phyloP scores from a whole-genome alignment of 2,113 vertebrate species.

The Heterochromis multidens region DNA sequence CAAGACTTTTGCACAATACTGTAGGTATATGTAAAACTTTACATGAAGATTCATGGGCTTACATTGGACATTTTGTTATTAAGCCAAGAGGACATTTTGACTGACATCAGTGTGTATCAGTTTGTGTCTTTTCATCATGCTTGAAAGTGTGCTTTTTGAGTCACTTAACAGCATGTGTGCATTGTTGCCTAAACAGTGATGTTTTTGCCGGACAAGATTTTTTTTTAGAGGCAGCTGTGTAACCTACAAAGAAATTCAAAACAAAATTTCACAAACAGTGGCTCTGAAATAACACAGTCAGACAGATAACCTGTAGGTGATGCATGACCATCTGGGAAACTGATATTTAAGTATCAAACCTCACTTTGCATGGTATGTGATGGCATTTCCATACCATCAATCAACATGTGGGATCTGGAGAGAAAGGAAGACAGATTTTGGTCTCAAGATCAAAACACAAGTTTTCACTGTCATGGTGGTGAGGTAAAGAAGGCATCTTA shows the following conservation, averaged over 20 bases:
- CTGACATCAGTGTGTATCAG: neutral
- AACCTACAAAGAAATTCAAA: neutral
- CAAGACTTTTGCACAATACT: neutral
- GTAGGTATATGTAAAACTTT: neutral
- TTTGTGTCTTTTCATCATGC: neutral
- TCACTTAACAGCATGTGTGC: rapidly evolving
- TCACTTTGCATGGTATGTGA: conserved; percentile 24
- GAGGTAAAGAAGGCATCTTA: conserved; percentile 35
- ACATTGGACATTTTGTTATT: neutral
- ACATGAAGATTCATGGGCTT: neutral
- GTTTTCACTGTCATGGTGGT: conserved; percentile 41
- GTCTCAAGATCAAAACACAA: conserved; percentile 32
- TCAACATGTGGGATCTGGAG: conserved; percentile 23
- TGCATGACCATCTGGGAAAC: conserved; percentile 56
- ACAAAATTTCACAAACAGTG: neutral
- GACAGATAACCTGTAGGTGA: conserved; percentile 30
- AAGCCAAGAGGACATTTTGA: neutral
- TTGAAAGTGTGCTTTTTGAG: neutral
- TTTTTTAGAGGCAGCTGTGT: neutral
- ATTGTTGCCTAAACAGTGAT: neutral
- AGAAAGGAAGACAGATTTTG: conserved; percentile 35
- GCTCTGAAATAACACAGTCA: conserved; percentile 4
- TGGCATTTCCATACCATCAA: conserved; percentile 48
- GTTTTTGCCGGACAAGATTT: neutral
- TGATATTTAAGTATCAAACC: conserved; percentile 69